phyloP scores from a whole-genome alignment of 2,113 vertebrate genomes.

The Saccopteryx bilineata region DNA sequence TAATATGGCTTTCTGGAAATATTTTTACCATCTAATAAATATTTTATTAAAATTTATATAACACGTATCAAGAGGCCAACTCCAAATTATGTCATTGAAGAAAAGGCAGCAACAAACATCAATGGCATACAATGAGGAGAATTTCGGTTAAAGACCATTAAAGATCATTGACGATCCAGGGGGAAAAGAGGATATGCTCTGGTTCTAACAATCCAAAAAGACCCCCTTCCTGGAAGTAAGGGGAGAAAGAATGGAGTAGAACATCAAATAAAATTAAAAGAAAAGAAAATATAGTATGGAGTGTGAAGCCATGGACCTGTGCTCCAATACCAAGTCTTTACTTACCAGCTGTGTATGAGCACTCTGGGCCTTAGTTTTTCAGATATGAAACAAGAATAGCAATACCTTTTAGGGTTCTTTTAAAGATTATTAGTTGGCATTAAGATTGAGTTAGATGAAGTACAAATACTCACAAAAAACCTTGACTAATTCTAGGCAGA shows the following conservation, averaged over 20 bases:
- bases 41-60: conserved; percentile 52
- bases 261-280: background rate
- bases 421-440: background rate
- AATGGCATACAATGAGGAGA: background rate
- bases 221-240: background rate
- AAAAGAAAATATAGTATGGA: background rate
- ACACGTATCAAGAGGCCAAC: background rate
- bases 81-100: background rate
- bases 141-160: background rate
- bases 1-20: conserved; percentile 54
- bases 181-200: background rate
- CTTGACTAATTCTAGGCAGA: background rate
- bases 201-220: background rate
- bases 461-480: background rate
- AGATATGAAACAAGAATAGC: background rate
- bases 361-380: background rate
- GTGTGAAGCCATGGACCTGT: background rate
- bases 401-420: background rate
- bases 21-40: conserved; percentile 40
- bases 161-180: background rate
- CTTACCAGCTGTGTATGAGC: background rate
- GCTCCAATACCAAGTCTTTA: background rate
- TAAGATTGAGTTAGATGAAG: background rate
- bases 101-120: background rate
- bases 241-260: background rate